Percentiles rank a stretch among this genome's conserved stretches.
Evolutionary conservation across 35 echinoderm and acorn worm species (phyloP).

Genomic region (Ophiothrix spiculata): DNA sequence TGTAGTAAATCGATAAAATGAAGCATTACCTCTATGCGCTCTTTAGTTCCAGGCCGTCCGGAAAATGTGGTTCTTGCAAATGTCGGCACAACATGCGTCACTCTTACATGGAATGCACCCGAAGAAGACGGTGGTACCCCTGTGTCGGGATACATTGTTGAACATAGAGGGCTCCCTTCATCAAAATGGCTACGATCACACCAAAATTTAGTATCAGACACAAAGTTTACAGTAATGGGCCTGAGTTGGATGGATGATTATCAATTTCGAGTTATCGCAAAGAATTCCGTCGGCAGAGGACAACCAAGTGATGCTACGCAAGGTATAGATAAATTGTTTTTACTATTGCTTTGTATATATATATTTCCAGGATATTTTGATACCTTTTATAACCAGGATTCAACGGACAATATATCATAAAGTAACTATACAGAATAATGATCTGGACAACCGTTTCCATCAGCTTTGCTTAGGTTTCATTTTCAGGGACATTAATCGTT

Average conservation of each 20-base stretch:
- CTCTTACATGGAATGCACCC: not conserved
- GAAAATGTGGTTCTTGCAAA: not conserved
- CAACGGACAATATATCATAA: no score
- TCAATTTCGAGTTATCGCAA: not conserved
- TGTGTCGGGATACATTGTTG: not conserved
- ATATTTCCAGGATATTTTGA: no score
- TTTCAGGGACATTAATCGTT: no score
- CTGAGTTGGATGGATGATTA: not conserved
- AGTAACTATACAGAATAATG: no score
- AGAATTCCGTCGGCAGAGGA: not conserved
- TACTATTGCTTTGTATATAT: no score
- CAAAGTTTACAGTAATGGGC: not conserved
- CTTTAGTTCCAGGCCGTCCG: not conserved
- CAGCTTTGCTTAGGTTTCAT: no score
- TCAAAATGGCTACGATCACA: not conserved
- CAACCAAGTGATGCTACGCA: not conserved
- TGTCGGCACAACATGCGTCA: not conserved
- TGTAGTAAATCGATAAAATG: no score
- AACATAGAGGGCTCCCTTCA: not conserved
- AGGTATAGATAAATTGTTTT: not conserved
- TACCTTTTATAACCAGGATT: no score
- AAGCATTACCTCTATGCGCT: no score
- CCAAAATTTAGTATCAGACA: not conserved
- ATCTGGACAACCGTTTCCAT: no score
- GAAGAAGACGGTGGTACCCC: not conserved